Evolutionary conservation across 2,113 vertebrate genomes (phyloP), one percentile per base, ranked within the genome.

Genomic region (Phyllostomus discolor): DNA sequence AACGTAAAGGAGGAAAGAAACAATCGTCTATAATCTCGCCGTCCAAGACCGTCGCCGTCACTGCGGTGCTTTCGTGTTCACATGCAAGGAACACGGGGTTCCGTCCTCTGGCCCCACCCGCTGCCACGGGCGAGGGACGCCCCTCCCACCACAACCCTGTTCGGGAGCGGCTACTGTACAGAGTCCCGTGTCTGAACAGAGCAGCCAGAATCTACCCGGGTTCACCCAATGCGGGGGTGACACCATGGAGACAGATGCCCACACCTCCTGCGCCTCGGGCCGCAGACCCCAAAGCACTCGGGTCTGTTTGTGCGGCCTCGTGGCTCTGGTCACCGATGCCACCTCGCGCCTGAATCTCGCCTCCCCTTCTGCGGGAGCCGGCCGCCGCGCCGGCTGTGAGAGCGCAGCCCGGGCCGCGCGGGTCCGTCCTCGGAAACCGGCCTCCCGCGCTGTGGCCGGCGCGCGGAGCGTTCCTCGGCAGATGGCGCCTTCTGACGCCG

Each of bases 401-500:
- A 91, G 95, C 91, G 97, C 92, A 92, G 98, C 96, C 98, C 78
- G 46, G 46, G 75, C 78, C 50, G 72, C 88, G 97, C 94, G 92
- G 66, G 95, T 98, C 97, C 98, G 98, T 98, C 96, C 91, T 62
- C 97, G 91, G 97, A 97, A 97, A 97, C 95, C 97, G 97, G 98
- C 98, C 98, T 98, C 98, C 98, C 90, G 94, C 95, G 92, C 97
- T 98, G 97, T 97, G 94, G 98, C 98, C 97, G 89, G 96, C 98
- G 94, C 98, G 98, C 98, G 98, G 97, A 98, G 98, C 98, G 95
- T 98, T 98, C 98, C 98, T 97, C 98, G 98, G 98, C 98, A 99
- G 98, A 99, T 99, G 98, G 98, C 98, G 99, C 98, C 98, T 99
- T 99, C 98, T 98, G 98, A 98, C 96, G 98, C 98, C 96, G 98